Evolutionary conservation across 2,888 invertebrate species (phyloP), one percentile per base, ranked within the genome.

Genomic region (Bedellia somnulentella): DNA sequence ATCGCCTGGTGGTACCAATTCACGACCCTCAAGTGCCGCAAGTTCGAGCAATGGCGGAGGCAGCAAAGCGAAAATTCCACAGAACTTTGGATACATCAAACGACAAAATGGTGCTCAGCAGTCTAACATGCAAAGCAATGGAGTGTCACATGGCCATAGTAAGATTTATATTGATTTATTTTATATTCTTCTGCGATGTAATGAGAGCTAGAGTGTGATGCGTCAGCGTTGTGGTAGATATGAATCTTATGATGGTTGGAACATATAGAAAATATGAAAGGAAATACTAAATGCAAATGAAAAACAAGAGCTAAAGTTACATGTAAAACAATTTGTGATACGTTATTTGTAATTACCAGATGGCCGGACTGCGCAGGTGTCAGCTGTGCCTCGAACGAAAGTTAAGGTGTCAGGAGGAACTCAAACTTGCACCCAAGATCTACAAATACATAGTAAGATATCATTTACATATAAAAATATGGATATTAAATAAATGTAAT

Each of bases 321-420:
- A n/a, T n/a, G n/a, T n/a, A n/a, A 18, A 18, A 18, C 18, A 18
- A 18, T 6, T 18, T 18, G 18, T 9, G 9, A 18, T 18, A 18
- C 9, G 5, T n/a, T n/a, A n/a, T n/a, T n/a, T n/a, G n/a, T n/a
- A n/a, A n/a, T 34, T 32, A 47, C 14, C 42, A 61, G 77, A 70
- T 39, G 82, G 81, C 13, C 66, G 82, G 51, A 89, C 90, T 5
- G 89, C 89, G 24, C 88, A 90, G 67, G 89, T 90, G 17, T 88
- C 90, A 30, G 89, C 89, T 3, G 90, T 91, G 24, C 90, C 90
- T 5, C 79, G 90, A 46, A 88, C 89, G 1, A 90, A 91, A 68
- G 87, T 92, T 17, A 93, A 93, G 73, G 89, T 92, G 15, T 90
- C 92, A 4, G 92, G 92, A 9, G 93, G 93, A 15, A 92, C 93